Evolutionary conservation across 2,113 vertebrate species (phyloP), one percentile per base, ranked within the genome.

Genomic region (Dromaius novaehollandiae): DNA sequence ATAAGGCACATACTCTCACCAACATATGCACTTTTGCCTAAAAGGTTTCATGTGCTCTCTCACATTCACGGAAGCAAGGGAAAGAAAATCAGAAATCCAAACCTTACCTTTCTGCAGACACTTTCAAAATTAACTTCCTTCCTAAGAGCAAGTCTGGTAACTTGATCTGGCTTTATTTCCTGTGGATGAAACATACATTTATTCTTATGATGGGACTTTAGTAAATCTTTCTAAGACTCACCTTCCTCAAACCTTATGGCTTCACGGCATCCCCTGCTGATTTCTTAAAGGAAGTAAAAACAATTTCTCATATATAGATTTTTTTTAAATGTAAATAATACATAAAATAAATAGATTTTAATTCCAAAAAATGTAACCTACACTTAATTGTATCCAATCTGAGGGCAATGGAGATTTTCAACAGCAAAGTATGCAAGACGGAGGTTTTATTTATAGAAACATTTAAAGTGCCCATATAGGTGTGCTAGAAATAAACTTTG

Each of bases 121-220:
- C 97, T 96, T 58, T 99, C 99, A 97, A 99, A 99, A 96, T 90
- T 98, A 87, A 99, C 98, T 88, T 98, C 98, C 85, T 98, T 98
- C 90, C 97, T 96, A 95, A 99, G 98, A 86, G 99, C 99, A 60
- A 98, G 96, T 96, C 99, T 99, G 77, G 99, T 99, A 94, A 99
- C 98, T 89, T 93, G 63, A 97, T 99, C 99, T 32, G 99, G 99
- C 83, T 96, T 97, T 58, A 99, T 95, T 58, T 89, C 94, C 98
- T 99, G 88, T 60, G 63, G 71, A 88, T 8, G 8, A 96, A 95
- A 96, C n/a, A 56, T 7, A 50, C 1, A 20, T 48, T 96, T 79
- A 88, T 32, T 86, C n/a, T 76, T 69, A 77, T 15, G 26, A 78
- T 64, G 17, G 65, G 28, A 48, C 30, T 65, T 73, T 3, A 69